These are phyloP conservation scores for Mormyrus proboscirostris DNA, from an alignment of 2,797 vertebrate species.

Conservation along the genomic window DNA sequence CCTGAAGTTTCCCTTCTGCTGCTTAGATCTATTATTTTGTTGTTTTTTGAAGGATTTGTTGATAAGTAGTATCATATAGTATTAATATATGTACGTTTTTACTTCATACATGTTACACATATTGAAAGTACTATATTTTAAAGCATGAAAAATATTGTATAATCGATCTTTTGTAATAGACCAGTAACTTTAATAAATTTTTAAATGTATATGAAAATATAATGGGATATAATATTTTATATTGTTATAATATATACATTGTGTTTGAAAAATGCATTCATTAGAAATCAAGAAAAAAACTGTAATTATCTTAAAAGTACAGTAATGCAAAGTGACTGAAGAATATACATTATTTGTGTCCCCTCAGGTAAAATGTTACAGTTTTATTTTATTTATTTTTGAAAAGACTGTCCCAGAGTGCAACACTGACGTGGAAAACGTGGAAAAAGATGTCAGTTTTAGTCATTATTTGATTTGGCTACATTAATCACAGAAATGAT, in stretches of 20 bases:
- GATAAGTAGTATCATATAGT: background rate
- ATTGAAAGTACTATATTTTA: background rate
- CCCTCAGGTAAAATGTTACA: background rate
- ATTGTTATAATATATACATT: background rate
- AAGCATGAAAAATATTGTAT: background rate
- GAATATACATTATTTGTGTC: background rate
- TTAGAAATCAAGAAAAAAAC: background rate
- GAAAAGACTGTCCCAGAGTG: background rate
- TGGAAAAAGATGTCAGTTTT: background rate
- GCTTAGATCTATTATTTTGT: background rate
- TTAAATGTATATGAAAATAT: background rate
- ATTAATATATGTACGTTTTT: background rate
- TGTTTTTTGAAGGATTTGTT: background rate
- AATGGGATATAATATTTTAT: background rate
- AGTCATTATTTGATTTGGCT: background rate
- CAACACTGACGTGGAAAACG: background rate
- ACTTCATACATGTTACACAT: background rate
- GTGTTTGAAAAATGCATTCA: background rate
- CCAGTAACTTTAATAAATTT: background rate
- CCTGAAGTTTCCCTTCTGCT: background rate
- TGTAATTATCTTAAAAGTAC: background rate
- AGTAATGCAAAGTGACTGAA: background rate
- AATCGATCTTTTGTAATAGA: background rate
- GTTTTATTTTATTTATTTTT: background rate
- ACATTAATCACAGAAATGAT: background rate